A percentile compares a stretch with the other conserved stretches of the same genome.
phyloP scores from a whole-genome alignment of 2,113 vertebrate genomes.

The Marmota monax region DNA sequence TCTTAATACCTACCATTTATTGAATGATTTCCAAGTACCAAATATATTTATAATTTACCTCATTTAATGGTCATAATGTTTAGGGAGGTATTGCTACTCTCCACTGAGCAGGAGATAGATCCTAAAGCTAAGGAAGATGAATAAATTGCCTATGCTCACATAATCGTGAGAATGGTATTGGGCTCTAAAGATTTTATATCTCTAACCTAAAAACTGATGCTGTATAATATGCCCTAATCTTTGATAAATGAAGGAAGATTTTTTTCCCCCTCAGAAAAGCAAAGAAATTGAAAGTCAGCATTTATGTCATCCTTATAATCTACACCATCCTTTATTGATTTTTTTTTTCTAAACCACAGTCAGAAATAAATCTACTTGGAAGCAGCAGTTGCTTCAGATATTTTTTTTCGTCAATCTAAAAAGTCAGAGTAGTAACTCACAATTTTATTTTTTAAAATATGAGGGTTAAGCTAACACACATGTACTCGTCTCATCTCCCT shows the following conservation, averaged over 20 bases:
- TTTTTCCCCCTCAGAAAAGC: neutral
- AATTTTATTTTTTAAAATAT: slow-evolving; percentile 41
- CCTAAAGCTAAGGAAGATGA: neutral
- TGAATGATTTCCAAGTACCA: neutral
- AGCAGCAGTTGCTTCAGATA: neutral
- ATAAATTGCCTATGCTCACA: neutral
- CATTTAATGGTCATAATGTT: neutral
- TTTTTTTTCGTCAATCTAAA: neutral
- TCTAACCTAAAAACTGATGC: neutral
- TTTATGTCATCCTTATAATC: neutral
- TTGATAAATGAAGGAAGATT: neutral
- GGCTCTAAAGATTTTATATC: neutral
- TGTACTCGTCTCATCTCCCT: neutral
- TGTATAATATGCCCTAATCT: neutral
- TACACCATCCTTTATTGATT: neutral
- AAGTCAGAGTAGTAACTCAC: neutral
- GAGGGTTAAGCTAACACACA: neutral
- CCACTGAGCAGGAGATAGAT: neutral
- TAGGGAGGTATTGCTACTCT: neutral
- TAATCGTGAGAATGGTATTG: neutral
- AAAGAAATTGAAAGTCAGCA: neutral
- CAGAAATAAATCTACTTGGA: neutral
- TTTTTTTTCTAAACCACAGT: neutral
- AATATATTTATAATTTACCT: neutral
- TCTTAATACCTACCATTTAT: neutral